Conservation (phyloP, 2,888 invertebrate genomes). For the Ormyrus thymus region DNA sequence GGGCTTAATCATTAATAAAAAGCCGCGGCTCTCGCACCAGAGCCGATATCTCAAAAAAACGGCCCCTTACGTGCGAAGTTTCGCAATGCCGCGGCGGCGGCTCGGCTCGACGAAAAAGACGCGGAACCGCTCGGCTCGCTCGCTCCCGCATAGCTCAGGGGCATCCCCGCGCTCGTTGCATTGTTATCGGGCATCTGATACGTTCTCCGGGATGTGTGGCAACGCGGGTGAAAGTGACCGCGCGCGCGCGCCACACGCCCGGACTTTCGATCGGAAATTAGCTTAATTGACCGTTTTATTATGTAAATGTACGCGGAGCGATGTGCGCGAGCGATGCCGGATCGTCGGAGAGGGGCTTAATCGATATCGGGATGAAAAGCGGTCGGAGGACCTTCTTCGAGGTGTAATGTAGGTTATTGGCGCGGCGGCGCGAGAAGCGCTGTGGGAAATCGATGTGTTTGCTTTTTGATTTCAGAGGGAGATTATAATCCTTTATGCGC, state of each 20-base stretch:
- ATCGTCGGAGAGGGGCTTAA: too few relatives aligned
- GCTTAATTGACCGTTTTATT: constrained; percentile 62
- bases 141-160: constrained; percentile 45
- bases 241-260: constrained; percentile 8
- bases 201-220: constrained; percentile 32
- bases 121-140: constrained; percentile 19
- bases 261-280: constrained; percentile 63
- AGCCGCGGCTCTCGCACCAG: not conserved
- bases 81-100: constrained; percentile 37
- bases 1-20: constrained; percentile 5
- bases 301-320: not conserved
- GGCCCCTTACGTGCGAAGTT: constrained; percentile 31
- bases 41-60: not conserved
- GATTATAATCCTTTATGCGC: not conserved
- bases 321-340: too few relatives aligned
- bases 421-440: too few relatives aligned
- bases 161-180: constrained; percentile 28
- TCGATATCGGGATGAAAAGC: too few relatives aligned
- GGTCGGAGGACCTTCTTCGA: too few relatives aligned
- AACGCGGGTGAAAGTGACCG: constrained; percentile 58
- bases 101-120: constrained; percentile 2
- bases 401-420: too few relatives aligned
- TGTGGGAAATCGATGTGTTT: too few relatives aligned
- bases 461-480: not conserved
- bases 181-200: constrained; percentile 36